Conservation (phyloP, 2,797 vertebrate genomes). For the Epinephelus awoara region DNA sequence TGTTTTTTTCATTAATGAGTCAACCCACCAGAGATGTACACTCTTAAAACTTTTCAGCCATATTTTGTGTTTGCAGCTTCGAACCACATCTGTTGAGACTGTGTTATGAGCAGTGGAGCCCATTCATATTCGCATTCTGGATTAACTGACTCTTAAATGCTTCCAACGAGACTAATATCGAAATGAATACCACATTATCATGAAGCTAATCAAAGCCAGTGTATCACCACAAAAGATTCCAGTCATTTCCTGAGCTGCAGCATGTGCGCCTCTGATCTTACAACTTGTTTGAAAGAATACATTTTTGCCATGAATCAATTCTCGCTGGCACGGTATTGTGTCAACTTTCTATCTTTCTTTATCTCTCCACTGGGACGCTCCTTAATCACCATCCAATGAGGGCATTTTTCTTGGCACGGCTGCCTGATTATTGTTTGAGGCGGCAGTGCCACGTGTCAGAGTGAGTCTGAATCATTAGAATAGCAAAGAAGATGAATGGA, state of each 20-base stretch:
- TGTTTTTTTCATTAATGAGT: background rate
- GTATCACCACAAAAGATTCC: too few relatives aligned
- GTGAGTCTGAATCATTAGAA: slow-evolving; percentile 46
- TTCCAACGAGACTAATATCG: too few relatives aligned
- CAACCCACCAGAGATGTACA: background rate
- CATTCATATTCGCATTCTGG: background rate
- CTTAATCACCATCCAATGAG: background rate
- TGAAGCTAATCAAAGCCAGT: too few relatives aligned
- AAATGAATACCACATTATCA: too few relatives aligned
- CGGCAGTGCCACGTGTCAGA: slow-evolving; percentile 44
- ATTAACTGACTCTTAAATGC: background rate
- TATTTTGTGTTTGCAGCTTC: slow-evolving; percentile 1
- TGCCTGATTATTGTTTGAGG: slow-evolving; percentile 43
- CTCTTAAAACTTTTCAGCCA: too few relatives aligned
- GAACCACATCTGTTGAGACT: background rate
- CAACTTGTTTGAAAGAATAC: background rate
- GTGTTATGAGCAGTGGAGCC: background rate
- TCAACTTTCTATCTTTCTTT: slow-evolving; percentile 4
- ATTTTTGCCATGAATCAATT: slow-evolving; percentile 4
- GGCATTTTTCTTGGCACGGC: slow-evolving; percentile 20
- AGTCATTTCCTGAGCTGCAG: too few relatives aligned
- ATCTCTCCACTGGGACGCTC: background rate
- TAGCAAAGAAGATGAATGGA: slow-evolving; percentile 56
- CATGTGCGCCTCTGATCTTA: too few relatives aligned
- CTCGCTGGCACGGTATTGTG: background rate